Evolutionary conservation across 2,888 invertebrate species (phyloP).

Genomic region (Helicoverpa assulta): DNA sequence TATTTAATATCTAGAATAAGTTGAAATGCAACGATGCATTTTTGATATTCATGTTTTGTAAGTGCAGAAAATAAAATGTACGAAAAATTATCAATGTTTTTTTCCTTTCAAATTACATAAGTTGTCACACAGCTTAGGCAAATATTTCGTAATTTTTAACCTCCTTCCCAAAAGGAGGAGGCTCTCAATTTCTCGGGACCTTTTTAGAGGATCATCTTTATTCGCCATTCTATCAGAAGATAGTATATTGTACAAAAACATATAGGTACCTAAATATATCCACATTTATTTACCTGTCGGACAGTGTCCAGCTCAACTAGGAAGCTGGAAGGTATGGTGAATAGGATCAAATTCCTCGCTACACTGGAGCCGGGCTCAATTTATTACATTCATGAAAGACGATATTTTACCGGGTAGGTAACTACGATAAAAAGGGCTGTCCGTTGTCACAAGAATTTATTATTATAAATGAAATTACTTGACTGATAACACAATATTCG

Average conservation of each 20-base stretch:
- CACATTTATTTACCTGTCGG: background rate
- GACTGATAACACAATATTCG: background rate
- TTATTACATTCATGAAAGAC: conserved; percentile 37
- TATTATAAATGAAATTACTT: conserved; percentile 1
- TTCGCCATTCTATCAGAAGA: too few relatives aligned
- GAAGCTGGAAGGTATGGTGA: background rate
- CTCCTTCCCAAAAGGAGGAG: too few relatives aligned
- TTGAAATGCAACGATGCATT: conserved; percentile 59
- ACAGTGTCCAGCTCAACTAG: background rate
- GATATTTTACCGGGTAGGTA: conserved; percentile 19
- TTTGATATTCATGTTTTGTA: conserved; percentile 74
- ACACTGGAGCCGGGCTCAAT: conserved; percentile 3
- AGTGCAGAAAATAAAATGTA: conserved; percentile 62
- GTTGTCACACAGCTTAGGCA: too few relatives aligned
- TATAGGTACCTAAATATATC: too few relatives aligned
- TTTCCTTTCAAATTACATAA: conserved; percentile 15
- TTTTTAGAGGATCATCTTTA: too few relatives aligned
- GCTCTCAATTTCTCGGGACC: too few relatives aligned
- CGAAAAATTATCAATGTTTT: conserved; percentile 46
- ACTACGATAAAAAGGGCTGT: conserved; percentile 19
- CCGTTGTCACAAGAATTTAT: conserved; percentile 16
- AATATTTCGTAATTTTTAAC: too few relatives aligned
- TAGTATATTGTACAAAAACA: too few relatives aligned
- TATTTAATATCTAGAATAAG: conserved; percentile 56
- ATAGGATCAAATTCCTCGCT: conserved; percentile 9